Evolutionary conservation across 2,888 invertebrate species (phyloP), one percentile per base, ranked within the genome.

Genomic region (Pterostichus niger): DNA sequence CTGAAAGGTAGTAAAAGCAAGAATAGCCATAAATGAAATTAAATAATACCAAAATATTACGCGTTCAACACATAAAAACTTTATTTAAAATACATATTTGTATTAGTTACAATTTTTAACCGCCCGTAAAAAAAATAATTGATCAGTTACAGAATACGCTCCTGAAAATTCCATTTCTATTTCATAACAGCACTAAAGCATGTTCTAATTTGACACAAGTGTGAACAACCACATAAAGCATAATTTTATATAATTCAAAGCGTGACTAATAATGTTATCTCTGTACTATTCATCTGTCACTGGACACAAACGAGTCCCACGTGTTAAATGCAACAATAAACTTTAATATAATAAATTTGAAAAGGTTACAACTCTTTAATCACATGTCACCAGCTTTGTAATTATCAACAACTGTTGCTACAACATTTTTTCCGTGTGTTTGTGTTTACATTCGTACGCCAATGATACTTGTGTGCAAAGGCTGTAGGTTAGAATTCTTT

Each of bases 261-360:
- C 15, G 3, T 24, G 24, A 24, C 17, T 56, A 15, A 56, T 56
- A 56, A 56, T 17, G 54, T 56, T 56, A 56, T 56, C 54, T 13
- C 54, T 56, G 9, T 6, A 7, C 54, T 56, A 56, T 56, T 56
- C 15, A 15, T 56, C 17, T 56, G 54, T 56, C 54, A 56, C 54
- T 56, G 54, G 24, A 56, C 17, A 56, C 13, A 49, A 49, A 49
- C 49, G 13, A n/a, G 49, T 56, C 54, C 15, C 54, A 56, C 54
- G 54, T 56, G 54, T 56, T 56, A 56, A 56, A 15, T 17, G 17
- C 54, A 56, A 56, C 54, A 56, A 56, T 56, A 56, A 56, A 24
- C 24, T 17, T 56, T 56, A 56, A 56, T 56, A 56, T 56, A 56
- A 56, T 49, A 49, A 49, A 49, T 56, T 56, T 15, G 13, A 5